These are phyloP conservation scores for Psephotus haematonotus DNA, from an alignment of 2,113 vertebrate genomes.

Conservation along the genomic window DNA sequence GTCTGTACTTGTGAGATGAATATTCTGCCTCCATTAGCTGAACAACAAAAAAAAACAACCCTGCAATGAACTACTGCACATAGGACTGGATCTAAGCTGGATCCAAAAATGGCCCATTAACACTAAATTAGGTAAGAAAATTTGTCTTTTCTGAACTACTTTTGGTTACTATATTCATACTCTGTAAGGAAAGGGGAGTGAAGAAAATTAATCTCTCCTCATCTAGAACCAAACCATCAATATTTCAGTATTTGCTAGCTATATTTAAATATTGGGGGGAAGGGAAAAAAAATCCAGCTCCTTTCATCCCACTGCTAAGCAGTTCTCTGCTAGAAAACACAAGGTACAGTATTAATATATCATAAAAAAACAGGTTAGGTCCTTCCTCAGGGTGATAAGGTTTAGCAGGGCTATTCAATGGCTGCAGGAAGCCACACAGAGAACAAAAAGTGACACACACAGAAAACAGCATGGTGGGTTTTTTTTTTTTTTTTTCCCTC, in stretches of 20 bases:
- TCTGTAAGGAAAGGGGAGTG: background rate
- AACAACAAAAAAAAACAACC: background rate
- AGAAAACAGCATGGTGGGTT: background rate
- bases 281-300: background rate
- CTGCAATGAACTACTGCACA: background rate
- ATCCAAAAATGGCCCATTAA: background rate
- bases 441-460: background rate
- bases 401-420: background rate
- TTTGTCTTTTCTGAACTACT: background rate
- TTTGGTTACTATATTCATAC: constrained; percentile 13
- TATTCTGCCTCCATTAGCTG: background rate
- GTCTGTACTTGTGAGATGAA: background rate
- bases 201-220: background rate
- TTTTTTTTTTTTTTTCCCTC: background rate
- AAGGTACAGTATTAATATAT: background rate
- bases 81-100: background rate
- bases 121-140: background rate
- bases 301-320: background rate
- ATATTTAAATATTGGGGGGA: background rate
- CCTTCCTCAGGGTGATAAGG: background rate
- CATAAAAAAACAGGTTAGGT: background rate
- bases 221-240: constrained; percentile 16
- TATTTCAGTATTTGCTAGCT: constrained; percentile 4
- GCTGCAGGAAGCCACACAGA: background rate
- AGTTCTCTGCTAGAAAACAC: background rate